These are phyloP conservation scores for Tragelaphus buxtoni DNA, from an alignment of 2,113 vertebrate genomes.

Conservation along the genomic window DNA sequence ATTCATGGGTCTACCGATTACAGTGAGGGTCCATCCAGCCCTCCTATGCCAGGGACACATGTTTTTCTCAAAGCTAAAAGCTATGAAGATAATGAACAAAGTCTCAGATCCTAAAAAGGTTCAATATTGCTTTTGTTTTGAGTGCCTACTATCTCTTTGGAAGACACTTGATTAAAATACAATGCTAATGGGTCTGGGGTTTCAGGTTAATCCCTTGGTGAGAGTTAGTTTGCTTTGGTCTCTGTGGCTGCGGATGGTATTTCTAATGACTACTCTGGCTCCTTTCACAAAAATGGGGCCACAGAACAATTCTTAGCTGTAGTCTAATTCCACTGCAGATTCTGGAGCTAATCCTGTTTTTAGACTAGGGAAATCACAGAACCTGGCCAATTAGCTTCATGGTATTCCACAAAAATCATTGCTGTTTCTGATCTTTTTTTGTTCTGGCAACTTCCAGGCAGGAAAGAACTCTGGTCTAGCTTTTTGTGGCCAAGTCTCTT, in stretches of 20 bases:
- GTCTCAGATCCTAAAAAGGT: background rate
- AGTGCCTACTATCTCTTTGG: background rate
- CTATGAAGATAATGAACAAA: background rate
- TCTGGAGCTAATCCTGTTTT: background rate
- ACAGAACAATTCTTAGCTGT: background rate
- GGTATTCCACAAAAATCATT: background rate
- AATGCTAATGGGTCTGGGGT: background rate
- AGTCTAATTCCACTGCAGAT: background rate
- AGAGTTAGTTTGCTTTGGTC: background rate
- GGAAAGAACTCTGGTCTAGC: background rate
- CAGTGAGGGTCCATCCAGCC: background rate
- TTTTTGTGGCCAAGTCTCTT: background rate
- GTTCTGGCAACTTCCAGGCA: background rate
- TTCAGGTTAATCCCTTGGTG: constrained; percentile 16
- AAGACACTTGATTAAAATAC: background rate
- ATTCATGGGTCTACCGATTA: background rate
- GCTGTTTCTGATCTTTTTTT: background rate
- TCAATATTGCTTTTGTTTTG: constrained; percentile 35
- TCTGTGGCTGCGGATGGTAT: background rate
- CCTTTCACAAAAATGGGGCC: background rate
- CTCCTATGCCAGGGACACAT: background rate
- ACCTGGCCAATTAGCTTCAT: background rate
- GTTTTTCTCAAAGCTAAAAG: constrained; percentile 20
- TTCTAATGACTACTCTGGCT: background rate
- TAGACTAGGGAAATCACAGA: background rate